Base-by-base conservation (phyloP, 2,113 vertebrate species). In the Proteles cristata region DNA sequence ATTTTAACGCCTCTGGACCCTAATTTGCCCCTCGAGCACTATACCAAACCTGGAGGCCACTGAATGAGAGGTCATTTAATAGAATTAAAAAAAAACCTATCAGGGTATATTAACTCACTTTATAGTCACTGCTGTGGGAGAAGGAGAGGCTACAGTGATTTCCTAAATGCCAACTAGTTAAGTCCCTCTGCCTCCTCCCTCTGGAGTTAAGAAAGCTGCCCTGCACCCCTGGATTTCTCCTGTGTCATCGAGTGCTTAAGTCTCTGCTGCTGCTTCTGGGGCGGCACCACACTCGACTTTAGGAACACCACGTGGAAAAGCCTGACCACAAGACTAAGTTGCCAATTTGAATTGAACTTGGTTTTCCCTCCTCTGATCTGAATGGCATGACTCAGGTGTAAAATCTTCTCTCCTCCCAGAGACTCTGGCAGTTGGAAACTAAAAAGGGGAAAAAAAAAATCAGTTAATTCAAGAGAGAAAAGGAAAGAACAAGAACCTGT, bases 401-500 rank as follows among this genome's bases (percentile, higher is more conserved):
- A n/a, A 25, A 48, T 86, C 19, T 93, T 4, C 68, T 66, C 25
- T 68, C 53, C 35, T 87, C 4, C 39, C 21, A 31, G 55, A 69
- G 31, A 45, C 6, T 76, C 45, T 14, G 55, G 33, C 0, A 0
- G 11, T 58, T 80, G 63, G 31, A 93, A 96, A 74, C 35, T 45
- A 26, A 95, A 76, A 74, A 25, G 39, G 26, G 45, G 39, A 25
- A 43, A 14, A 26, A 45, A 45, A 2, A 66, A 71, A 17, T 68
- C 35, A 86, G 76, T 35, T 35, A 58, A 73, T 26, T 50, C 26
- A 63, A 87, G 53, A 19, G 6, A 55, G 25, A 65, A 35, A 63
- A 71, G 31, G 81, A 96, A 96, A 93, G 76, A 84, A 61, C 28
- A 76, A 83, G 16, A 73, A 68, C 69, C 26, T 28, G n/a, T 48